Conservation (phyloP, 2,888 invertebrate species). For the Cyclophora albipunctata region DNA sequence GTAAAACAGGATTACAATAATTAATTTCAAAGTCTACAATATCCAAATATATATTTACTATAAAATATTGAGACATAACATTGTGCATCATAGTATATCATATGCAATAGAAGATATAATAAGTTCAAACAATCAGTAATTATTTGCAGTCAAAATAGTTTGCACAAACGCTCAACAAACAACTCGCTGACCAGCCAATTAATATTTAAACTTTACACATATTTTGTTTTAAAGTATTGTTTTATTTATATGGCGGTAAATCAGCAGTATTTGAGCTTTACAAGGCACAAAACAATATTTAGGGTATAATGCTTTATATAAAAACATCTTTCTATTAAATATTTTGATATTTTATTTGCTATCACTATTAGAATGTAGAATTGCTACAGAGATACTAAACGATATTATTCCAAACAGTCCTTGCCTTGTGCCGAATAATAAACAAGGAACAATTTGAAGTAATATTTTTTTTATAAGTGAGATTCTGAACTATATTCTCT, state of each 20-base stretch:
- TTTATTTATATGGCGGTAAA: constrained; percentile 15
- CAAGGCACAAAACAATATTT: constrained; percentile 64
- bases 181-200: constrained; percentile 27
- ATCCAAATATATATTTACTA: constrained; percentile 40
- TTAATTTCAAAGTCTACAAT: constrained; percentile 35
- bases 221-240: constrained; percentile 16
- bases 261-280: constrained; percentile 44
- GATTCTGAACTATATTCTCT: no score
- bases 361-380: no score
- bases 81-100: constrained; percentile 63
- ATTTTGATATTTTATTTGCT: no score
- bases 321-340: not conserved
- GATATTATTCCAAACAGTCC: no score
- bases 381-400: no score
- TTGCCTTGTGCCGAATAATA: no score
- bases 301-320: constrained; percentile 2
- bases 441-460: no score
- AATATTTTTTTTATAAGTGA: no score
- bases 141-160: constrained; percentile 63
- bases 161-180: constrained; percentile 59
- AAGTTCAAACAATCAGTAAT: constrained; percentile 59
- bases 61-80: constrained; percentile 74
- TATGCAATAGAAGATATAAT: constrained; percentile 57
- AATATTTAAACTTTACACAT: constrained; percentile 21
- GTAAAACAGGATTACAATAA: constrained; percentile 12